Base-by-base conservation (phyloP, 1,140 invertebrate species). In the Brachionus asplanchnoidis region DNA sequence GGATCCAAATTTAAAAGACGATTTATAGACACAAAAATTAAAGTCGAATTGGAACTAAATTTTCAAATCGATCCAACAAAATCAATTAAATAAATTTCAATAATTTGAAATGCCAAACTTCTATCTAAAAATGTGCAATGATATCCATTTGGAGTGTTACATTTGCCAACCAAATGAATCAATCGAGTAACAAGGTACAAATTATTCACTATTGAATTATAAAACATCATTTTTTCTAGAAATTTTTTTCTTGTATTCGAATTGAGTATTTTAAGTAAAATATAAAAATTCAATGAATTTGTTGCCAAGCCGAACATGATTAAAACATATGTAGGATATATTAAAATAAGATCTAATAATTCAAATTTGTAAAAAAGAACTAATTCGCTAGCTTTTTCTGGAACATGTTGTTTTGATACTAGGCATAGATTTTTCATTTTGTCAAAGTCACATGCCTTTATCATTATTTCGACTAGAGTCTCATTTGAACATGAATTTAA, bases 181-280 rank as follows among this genome's bases (percentile, higher is more conserved):
- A 68, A n/a, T 32, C 66, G 9, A 28, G 26, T 32, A n/a, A 28
- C 14, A 14, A 68, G 66, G 32, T 32, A 68, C 28, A 68, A 68
- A 68, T 36, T 32, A 68, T 68, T 68, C 12, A 68, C 66, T 32
- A 68, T 68, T 68, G 66, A 68, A 68, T 68, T 68, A 28, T 68
- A 68, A 68, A 68, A 68, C 66, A 68, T 68, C 66, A 68, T 68
- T 68, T 68, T 32, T 68, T 68, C 66, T 28, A 68, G 12, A 9
- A 40, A 68, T 32, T 36, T 68, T 68, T 68, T 8, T 68, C 4
- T 14, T 68, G 1, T 0, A 32, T 68, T 68, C 12, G 66, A 68
- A 68, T 68, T 32, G 32, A 68, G 12, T 3, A 68, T 68, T 68
- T 68, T 68, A 36, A 68, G 11, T 12, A 68, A 11, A 68, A 68